Percentiles rank a stretch among this genome's conserved stretches.
Conservation (phyloP, 2,888 invertebrate species). For the Balanococcus diminutus region DNA sequence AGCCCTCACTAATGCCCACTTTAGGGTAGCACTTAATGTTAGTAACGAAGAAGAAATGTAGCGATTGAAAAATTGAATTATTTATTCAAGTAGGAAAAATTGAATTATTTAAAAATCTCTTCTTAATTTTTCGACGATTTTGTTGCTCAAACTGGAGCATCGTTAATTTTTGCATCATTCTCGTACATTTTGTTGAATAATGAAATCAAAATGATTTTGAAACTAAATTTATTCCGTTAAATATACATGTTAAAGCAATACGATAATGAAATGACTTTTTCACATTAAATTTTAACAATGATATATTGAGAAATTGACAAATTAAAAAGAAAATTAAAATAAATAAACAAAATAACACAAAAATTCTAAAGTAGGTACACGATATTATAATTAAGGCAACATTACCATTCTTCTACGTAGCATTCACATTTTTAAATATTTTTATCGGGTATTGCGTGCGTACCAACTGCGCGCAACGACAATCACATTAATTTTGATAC, state of each 20-base stretch:
- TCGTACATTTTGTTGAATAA: no score
- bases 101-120: no score
- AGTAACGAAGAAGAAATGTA: no score
- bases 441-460: background rate
- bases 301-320: constrained; percentile 16
- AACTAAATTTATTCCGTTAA: background rate
- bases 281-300: background rate
- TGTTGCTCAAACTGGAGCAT: no score
- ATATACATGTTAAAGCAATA: background rate
- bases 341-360: constrained; percentile 2
- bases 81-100: no score
- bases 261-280: background rate
- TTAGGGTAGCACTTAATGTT: no score
- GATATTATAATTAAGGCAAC: constrained; percentile 9
- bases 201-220: background rate
- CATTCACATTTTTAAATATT: background rate
- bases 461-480: background rate
- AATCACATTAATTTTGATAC: background rate
- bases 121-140: no score
- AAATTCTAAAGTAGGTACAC: background rate
- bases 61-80: no score
- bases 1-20: no score
- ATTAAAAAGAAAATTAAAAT: background rate
- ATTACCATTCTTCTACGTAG: background rate
- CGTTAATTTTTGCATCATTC: no score